Evolutionary conservation across 2,888 invertebrate species (phyloP), one percentile per base, ranked within the genome.

Genomic region (Andrena praecox): DNA sequence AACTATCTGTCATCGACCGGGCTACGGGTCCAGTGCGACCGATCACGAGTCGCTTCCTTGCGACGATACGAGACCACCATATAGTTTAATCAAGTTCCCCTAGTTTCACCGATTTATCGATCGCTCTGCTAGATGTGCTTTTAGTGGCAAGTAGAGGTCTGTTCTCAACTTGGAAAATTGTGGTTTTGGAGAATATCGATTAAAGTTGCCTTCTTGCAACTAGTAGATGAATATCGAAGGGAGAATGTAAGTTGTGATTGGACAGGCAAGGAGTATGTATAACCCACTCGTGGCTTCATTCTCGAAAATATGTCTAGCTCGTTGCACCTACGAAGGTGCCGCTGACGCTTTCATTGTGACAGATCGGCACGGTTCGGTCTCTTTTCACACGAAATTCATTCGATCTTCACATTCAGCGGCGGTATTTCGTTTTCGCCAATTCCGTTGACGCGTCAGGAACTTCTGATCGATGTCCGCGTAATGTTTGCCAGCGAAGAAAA

Each of bases 1-100:
- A 86, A 87, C 85, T 87, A 87, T 87, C 81, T 76, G 85, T 87
- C 87, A 86, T 87, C 87, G 77, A 54, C 78, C 62, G 66, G 54
- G 48, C 56, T 52, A 56, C 77, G 62, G 52, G 60, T 33, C 62
- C 67, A 67, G 33, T 69, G 76, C 81, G 81, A 56, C 71, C 68
- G 86, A 80, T 77, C 87, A 64, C 80, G 42, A 31, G 33, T 70
- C 81, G 59, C 60, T 68, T 63, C 59, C 64, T 80, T 42, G 48
- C 72, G 60, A 66, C 64, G 71, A 42, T 62, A 59, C 52, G 31
- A 31, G 56, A 62, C 64, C 64, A 29, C 33, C 54, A 56, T 62
- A 35, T 74, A 74, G 74, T 84, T 84, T 77, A 82, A 82, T 77
- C 76, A 62, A 73, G 48, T 77, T 72, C 50, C 48, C 24, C 8